A percentile compares a stretch with the other conserved stretches of the same genome.
Evolutionary conservation across 35 echinoderm and acorn worm genomes (phyloP).

Genomic region (Stichopus chloronotus): DNA sequence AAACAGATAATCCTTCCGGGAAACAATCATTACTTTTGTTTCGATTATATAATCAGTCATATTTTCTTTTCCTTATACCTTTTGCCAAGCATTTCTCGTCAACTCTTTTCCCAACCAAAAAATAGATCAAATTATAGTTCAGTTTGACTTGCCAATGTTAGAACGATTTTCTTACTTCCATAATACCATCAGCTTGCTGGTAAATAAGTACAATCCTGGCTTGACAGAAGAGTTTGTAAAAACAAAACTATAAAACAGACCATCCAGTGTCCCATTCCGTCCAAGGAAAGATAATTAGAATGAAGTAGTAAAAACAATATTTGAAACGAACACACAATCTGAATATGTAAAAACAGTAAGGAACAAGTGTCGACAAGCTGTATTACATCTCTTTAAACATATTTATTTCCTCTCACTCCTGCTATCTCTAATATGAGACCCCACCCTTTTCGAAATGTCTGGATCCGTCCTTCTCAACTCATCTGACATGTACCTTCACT

Average conservation of each 20-base stretch:
- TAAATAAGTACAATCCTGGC: slow-evolving; percentile 1
- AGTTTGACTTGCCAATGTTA: not conserved
- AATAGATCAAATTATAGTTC: too few relatives aligned
- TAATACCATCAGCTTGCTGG: not conserved
- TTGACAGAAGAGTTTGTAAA: not conserved
- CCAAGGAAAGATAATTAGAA: not conserved
- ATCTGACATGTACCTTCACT: not conserved
- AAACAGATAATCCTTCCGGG: too few relatives aligned
- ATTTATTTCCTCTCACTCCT: not conserved
- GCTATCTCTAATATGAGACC: not conserved
- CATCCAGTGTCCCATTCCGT: not conserved
- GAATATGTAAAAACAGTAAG: not conserved
- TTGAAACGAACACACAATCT: not conserved
- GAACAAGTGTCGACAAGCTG: not conserved
- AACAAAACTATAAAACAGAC: not conserved
- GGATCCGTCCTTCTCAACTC: too few relatives aligned
- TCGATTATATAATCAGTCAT: too few relatives aligned
- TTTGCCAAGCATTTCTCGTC: too few relatives aligned
- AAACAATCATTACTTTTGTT: too few relatives aligned
- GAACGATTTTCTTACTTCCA: not conserved
- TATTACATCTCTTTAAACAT: not conserved
- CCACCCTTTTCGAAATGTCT: too few relatives aligned
- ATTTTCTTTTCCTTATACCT: too few relatives aligned
- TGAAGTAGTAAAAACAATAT: not conserved
- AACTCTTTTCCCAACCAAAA: too few relatives aligned